Conservation (phyloP, 2,797 vertebrate species). For the Muraenolepis orangiensis region DNA sequence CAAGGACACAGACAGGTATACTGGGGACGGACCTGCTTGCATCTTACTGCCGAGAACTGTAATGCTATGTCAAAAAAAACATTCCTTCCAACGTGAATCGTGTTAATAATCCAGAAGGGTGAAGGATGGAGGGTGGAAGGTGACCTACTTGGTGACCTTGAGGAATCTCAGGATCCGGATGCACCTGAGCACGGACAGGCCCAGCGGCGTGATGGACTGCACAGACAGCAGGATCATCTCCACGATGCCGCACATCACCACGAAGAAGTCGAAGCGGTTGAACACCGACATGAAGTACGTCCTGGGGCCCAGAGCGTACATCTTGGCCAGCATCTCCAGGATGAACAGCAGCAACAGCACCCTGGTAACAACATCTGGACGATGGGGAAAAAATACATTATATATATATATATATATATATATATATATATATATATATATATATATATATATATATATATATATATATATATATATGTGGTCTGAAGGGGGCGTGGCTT, state of each 20-base stretch:
- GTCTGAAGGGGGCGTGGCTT: no score
- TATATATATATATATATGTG: no score
- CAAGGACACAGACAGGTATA: no score
- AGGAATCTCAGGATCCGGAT: conserved; percentile 91
- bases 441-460: no score
- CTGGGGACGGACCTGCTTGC: no score
- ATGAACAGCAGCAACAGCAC: conserved; percentile 86
- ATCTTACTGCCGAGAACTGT: no score
- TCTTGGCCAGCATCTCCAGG: conserved; percentile 93
- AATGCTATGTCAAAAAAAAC: no score
- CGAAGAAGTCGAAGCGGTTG: conserved; percentile 98
- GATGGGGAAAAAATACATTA: conserved; percentile 14
- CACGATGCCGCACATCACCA: conserved; percentile 87
- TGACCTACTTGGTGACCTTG: conserved; percentile 92
- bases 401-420: not conserved
- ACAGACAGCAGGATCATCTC: conserved; percentile 86
- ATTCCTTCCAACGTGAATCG: no score
- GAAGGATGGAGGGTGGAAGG: rapidly evolving
- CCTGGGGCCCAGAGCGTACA: conserved; percentile 89
- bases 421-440: no score
- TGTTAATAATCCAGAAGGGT: not conserved
- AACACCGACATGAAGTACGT: conserved; percentile 96
- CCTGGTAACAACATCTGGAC: conserved; percentile 83
- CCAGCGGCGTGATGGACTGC: conserved; percentile 81
- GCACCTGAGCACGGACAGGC: conserved; percentile 95